Base-by-base conservation (phyloP, 2,113 vertebrate genomes). In the Pampusana beccarii region DNA sequence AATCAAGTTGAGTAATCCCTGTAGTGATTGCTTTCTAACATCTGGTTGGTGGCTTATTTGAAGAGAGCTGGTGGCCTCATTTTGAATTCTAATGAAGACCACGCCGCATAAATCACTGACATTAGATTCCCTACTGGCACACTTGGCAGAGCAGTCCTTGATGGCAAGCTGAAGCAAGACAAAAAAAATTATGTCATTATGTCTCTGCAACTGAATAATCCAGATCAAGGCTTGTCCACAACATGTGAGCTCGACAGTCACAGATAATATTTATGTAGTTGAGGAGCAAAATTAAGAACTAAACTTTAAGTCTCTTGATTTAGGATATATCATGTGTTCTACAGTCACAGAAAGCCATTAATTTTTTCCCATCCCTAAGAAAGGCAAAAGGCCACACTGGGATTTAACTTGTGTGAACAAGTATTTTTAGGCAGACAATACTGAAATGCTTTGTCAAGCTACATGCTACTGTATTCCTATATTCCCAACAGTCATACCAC, bases 1-100 rank as follows among this genome's bases (percentile, higher is more conserved):
- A 40, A 40, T 61, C 36, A 72, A 73, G 33, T 53, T 65, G 31
- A 86, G 29, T 34, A 29, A 92, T 83, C 40, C 54, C 23, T 78
- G 31, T 40, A 74, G 42, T 40, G 48, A 86, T 86, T 71, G 60
- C 51, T 88, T 91, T 80, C 60, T 71, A 86, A 86, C 65, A 91
- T 73, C 88, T 88, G 92, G 60, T 31, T 86, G 69, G 75, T 56
- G 51, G 73, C 60, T 92, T 90, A 90, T 74, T 69, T 62, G 36
- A 92, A 94, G 51, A 85, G 53, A 83, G 29, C 4, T 90, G 44
- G 79, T 88, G 56, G 67, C 44, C 46, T 88, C 72, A 71, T 80
- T 94, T 67, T 93, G 92, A 94, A 94, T 95, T 88, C 51, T 78
- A 92, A 90, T 86, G 56, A 94, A 88, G 71, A 60, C 23, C 40